phyloP scores from a whole-genome alignment of 2,888 invertebrate species.

The Alsophila aescularia region DNA sequence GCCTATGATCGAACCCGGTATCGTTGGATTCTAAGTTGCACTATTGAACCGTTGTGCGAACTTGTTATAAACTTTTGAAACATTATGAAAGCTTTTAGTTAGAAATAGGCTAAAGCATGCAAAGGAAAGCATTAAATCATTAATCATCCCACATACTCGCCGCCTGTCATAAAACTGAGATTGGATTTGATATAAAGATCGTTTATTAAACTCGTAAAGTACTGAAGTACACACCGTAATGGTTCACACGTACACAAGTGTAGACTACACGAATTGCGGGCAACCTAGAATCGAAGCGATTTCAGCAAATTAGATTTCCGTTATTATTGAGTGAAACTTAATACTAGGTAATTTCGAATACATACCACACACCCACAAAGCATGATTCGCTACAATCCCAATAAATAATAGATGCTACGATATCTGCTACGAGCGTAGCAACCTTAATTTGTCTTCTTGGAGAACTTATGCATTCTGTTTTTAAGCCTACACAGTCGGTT shows the following conservation, averaged over 20 bases:
- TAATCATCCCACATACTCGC: constrained; percentile 26
- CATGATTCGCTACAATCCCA: neutral
- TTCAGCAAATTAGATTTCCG: constrained; percentile 35
- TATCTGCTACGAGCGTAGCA: constrained; percentile 12
- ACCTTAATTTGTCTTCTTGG: neutral
- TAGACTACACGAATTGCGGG: constrained; percentile 29
- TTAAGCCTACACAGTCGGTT: constrained; percentile 9
- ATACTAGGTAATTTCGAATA: constrained; percentile 23
- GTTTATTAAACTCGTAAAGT: constrained; percentile 17
- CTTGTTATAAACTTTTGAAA: neutral
- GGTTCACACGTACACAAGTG: constrained; percentile 28
- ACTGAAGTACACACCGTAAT: constrained; percentile 28
- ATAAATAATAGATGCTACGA: neutral
- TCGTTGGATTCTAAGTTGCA: too few relatives aligned
- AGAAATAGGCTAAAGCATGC: neutral
- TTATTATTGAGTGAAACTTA: constrained; percentile 35
- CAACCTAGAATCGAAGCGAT: constrained; percentile 30
- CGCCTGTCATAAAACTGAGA: constrained; percentile 8
- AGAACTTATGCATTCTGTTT: neutral
- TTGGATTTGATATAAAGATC: constrained; percentile 4
- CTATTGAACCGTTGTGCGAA: too few relatives aligned
- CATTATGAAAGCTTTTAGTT: neutral
- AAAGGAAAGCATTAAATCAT: constrained; percentile 29
- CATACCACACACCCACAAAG: neutral
- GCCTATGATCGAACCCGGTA: too few relatives aligned